Conservation (phyloP, 2,888 invertebrate species). For the Sialis fuliginosa region DNA sequence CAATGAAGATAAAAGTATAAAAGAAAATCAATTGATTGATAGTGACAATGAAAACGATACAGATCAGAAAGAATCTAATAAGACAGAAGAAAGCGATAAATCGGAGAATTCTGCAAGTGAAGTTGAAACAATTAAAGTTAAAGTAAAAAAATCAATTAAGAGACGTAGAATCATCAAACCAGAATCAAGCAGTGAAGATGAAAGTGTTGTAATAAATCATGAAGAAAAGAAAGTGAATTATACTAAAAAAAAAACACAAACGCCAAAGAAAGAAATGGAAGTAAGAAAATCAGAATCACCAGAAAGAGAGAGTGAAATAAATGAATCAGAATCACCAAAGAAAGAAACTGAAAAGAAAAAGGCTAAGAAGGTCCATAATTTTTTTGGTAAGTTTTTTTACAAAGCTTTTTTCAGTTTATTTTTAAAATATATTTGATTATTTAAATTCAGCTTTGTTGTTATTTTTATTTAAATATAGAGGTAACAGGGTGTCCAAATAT, state of each 20-base stretch:
- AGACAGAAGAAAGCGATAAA: conserved; percentile 6
- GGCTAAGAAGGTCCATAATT: conserved; percentile 6
- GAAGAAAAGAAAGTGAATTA: background rate
- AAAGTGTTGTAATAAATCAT: conserved; percentile 10
- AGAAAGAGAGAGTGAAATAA: conserved; percentile 5
- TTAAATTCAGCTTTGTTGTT: too few relatives aligned
- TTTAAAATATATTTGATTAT: too few relatives aligned
- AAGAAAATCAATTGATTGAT: background rate
- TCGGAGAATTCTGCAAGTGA: background rate
- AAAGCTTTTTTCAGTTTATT: too few relatives aligned
- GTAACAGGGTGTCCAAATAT: too few relatives aligned
- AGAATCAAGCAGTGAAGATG: conserved; percentile 23
- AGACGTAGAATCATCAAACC: conserved; percentile 13
- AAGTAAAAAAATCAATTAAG: conserved; percentile 10
- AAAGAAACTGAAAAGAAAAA: conserved; percentile 6
- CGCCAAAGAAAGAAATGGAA: conserved; percentile 9
- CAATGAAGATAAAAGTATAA: background rate
- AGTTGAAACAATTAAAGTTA: background rate
- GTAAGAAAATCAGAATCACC: conserved; percentile 7
- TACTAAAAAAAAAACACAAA: conserved; percentile 8
- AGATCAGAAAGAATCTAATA: background rate
- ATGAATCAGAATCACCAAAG: conserved; percentile 8
- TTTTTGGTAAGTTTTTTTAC: too few relatives aligned
- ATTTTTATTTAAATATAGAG: too few relatives aligned
- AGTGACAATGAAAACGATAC: background rate